Base-by-base conservation (phyloP, 2,113 vertebrate genomes). In the Galbula dea region DNA sequence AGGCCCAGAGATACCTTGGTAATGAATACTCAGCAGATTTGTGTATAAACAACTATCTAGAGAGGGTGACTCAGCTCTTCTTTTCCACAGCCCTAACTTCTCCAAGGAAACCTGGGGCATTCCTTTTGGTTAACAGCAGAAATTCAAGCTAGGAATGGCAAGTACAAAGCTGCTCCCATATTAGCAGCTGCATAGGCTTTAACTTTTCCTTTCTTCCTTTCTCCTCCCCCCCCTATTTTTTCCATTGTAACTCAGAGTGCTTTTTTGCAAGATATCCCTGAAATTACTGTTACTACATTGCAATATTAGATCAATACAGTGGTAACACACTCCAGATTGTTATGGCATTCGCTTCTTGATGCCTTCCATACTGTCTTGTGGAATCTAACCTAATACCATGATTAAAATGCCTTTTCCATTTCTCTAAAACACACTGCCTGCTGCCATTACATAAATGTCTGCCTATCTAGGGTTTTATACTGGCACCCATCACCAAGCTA, bases 321-420 rank as follows among this genome's bases (percentile, higher is more conserved):
- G 89, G 93, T 95, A 96, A 96, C 95, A 92, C 93, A 86, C 58
- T 95, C 95, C 96, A 96, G 94, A 96, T 96, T 96, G 95, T 93
- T 94, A 89, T 41, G 94, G 94, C 91, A 96, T 96, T 94, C 24
- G 0, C 89, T 83, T 94, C 87, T 94, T 96, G 94, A 95, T 96
- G 96, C 94, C 95, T 95, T 96, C 95, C 95, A 96, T 96, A 91
- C 94, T 94, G 87, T 92, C 96, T 85, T n/a, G 75, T 89, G 94
- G 93, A 96, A 92, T 96, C 91, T 58, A 85, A 82, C 67, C 71
- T 96, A 96, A 96, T 94, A 94, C 91, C 91, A 63, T 0, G 78
- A 96, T 96, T 96, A 96, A 96, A 94, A 96, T 96, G 89, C 95
- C 93, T 94, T 95, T 96, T 95, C 78, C 91, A 89, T 89, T 83